Base-by-base conservation (phyloP, 1,140 invertebrate species). In the Drosophila elegans region DNA sequence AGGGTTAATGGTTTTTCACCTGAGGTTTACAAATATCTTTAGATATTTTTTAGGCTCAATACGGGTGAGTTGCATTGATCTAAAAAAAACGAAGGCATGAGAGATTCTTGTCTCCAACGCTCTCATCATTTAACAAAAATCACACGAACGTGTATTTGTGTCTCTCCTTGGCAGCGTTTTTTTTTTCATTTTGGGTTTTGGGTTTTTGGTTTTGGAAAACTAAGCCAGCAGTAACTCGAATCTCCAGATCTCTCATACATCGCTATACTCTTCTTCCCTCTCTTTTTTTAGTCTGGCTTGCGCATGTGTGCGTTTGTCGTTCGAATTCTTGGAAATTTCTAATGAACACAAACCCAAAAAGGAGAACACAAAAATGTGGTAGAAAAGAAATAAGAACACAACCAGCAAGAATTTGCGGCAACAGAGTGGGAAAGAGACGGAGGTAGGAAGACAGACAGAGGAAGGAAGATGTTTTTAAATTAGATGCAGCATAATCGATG, bases 211-310 rank as follows among this genome's bases (percentile, higher is more conserved):
- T 59, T 83, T 86, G 83, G 88, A 86, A 86, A 86, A 88, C 83
- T 86, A 86, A 86, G 83, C 83, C 83, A 83, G 83, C 83, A 82
- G 83, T 88, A 88, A 86, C 83, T 69, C 83, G 83, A 83, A 88
- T 86, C 83, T 78, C 48, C 59, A 34, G 56, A 60, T 55, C 41
- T 57, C 16, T 53, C 53, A 41, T 55, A n/a, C 41, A 57, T 56
- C 38, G 27, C 36, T 39, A 13, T 41, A n/a, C 42, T 46, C 36
- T 27, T 13, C 48, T 52, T 21, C 1, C 29, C 12, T 39, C 27
- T 38, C 12, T 38, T 11, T 42, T 25, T 27, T 53, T 3, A 13
- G 13, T 55, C 34, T 55, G 45, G 10, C 45, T 3, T 82, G 34
- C 72, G 62, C 72, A 36, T 80, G 67, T 85, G 55, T 84, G 63